Evolutionary conservation across 2,113 vertebrate species (phyloP), one percentile per base, ranked within the genome.

Genomic region (Lichenostomus cassidix): DNA sequence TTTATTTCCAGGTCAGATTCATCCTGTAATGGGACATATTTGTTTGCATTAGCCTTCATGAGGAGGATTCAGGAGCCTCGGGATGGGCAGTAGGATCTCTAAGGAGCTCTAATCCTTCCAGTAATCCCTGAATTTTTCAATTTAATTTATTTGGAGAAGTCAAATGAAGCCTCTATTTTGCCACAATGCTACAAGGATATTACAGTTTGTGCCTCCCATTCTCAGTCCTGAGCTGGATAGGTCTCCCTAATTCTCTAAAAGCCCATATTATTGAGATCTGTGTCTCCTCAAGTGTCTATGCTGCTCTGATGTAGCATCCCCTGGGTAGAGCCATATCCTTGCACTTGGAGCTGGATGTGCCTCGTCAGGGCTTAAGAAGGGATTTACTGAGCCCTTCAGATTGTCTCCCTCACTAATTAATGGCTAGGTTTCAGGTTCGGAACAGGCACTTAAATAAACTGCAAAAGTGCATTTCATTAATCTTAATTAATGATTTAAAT

Each of bases 401-500:
- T 85, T 53, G 67, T 69, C 53, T 96, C 63, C 17, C 75, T 90
- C 70, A 15, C 59, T 94, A 90, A 95, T 94, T 88, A 94, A 87
- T 2, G 8, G 56, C 28, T 1, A 1, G 85, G 68, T 85, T 92
- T 88, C 75, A 15, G 63, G 74, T 92, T 79, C 0, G 0, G 90
- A 90, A 91, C 88, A 58, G 49, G 71, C 62, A 65, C 82, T 88
- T 93, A 85, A 87, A 88, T 93, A 93, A 92, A 91, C 82, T 56
- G 62, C 67, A 69, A 6, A 93, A 88, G 50, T 4, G 5, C 39
- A 65, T 93, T 92, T 94, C 75, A 83, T 96, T 95, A 79, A 92
- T 95, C 85, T 85, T 90, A 94, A 93, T 96, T 92, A 86, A 88
- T 33, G 49, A 83, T 88, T 96, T 83, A 69, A 88, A 83, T 73